Percentiles rank a stretch among this genome's conserved stretches.
phyloP scores from a whole-genome alignment of 2,113 vertebrate genomes.

The Grammatotria lemairii region DNA sequence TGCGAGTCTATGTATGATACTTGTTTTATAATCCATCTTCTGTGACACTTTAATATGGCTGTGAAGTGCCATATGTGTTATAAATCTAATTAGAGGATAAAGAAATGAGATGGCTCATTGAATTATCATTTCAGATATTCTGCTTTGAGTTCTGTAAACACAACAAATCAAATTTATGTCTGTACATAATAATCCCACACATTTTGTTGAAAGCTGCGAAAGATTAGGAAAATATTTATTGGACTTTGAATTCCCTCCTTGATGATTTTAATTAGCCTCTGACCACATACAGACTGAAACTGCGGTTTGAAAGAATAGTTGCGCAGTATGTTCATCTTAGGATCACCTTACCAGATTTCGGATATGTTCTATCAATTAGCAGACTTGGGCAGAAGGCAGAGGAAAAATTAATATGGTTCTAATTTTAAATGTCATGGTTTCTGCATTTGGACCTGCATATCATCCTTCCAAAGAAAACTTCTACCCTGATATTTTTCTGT shows the following conservation, averaged over 20 bases:
- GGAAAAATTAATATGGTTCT: conserved; percentile 64
- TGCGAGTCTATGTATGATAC: not conserved
- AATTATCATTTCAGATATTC: not conserved
- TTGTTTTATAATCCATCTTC: not conserved
- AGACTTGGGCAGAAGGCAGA: conserved; percentile 49
- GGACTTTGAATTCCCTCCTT: not conserved
- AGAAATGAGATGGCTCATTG: not conserved
- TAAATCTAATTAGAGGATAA: conserved; percentile 11
- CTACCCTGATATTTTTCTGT: conserved; percentile 60
- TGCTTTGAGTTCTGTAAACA: conserved; percentile 24
- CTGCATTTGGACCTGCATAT: conserved; percentile 47
- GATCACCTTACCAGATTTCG: conserved; percentile 53
- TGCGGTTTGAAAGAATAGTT: conserved; percentile 12
- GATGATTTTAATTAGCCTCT: conserved; percentile 14
- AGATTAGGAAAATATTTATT: not conserved
- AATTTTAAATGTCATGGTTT: conserved; percentile 63
- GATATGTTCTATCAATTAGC: conserved; percentile 69
- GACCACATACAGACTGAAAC: not conserved
- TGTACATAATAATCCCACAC: not conserved
- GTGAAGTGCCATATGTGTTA: conserved; percentile 23
- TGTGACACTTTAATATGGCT: not conserved
- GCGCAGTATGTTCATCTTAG: conserved; percentile 31
- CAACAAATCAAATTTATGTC: conserved; percentile 25
- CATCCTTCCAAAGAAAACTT: conserved; percentile 70
- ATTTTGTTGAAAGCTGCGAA: not conserved